These are phyloP conservation scores for Tachina grossa DNA, from an alignment of 2,888 invertebrate genomes.

Conservation along the genomic window DNA sequence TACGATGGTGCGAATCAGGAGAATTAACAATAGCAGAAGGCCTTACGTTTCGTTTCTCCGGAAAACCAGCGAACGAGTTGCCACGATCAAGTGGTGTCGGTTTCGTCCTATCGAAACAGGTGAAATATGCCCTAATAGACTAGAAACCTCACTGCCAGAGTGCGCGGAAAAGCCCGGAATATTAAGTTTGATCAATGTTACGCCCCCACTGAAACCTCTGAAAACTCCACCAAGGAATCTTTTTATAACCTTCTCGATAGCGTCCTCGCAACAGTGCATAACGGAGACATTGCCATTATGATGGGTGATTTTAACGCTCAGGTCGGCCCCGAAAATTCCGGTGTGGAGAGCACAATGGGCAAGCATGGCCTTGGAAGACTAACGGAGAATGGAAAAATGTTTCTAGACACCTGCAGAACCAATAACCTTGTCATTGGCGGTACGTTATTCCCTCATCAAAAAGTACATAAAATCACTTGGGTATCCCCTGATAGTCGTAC, in stretches of 20 bases:
- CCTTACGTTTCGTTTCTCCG: too few relatives aligned
- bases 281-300: too few relatives aligned
- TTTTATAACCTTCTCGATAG: too few relatives aligned
- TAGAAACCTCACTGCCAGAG: constrained; percentile 1
- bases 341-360: not conserved
- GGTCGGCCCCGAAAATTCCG: not conserved
- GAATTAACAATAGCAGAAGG: too few relatives aligned
- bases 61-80: not conserved
- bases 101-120: not conserved
- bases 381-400: not conserved
- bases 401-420: not conserved
- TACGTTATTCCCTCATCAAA: not conserved
- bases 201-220: not conserved
- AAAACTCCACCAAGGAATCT: not conserved
- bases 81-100: not conserved
- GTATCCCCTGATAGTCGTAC: too few relatives aligned
- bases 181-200: not conserved
- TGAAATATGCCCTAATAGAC: not conserved
- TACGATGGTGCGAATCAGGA: constrained; percentile 12
- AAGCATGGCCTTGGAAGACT: not conserved
- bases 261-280: too few relatives aligned
- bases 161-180: not conserved
- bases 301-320: too few relatives aligned
- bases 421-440: not conserved
- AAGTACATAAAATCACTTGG: too few relatives aligned